phyloP scores from a whole-genome alignment of 2,888 invertebrate species.

The Yponomeuta plumbellus region DNA sequence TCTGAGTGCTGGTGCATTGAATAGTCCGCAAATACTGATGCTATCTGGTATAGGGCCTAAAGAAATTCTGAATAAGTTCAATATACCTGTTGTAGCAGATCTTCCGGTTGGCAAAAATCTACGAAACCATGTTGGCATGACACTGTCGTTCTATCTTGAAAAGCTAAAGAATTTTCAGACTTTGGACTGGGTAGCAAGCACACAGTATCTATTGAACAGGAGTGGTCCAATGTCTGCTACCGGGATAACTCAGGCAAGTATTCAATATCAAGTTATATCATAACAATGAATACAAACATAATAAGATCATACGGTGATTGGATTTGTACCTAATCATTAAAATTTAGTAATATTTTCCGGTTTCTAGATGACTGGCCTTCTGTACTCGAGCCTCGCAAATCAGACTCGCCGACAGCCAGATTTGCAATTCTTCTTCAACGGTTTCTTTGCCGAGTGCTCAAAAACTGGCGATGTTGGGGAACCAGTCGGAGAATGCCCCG shows the following conservation, averaged over 20 bases:
- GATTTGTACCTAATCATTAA: background rate
- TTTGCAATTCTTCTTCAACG: conserved; percentile 80
- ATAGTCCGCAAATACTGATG: conserved; percentile 79
- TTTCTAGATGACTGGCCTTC: conserved; percentile 68
- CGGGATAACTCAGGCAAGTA: conserved; percentile 75
- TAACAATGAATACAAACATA: background rate
- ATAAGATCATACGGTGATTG: background rate
- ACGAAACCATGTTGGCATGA: conserved; percentile 79
- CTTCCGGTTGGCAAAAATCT: conserved; percentile 79
- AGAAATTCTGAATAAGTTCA: conserved; percentile 61
- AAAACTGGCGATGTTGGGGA: conserved; percentile 52
- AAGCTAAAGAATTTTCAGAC: conserved; percentile 61
- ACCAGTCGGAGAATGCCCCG: conserved; percentile 33
- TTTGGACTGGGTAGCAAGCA: conserved; percentile 74
- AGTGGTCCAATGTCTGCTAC: conserved; percentile 79
- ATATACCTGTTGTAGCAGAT: conserved; percentile 74
- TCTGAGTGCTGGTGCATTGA: conserved; percentile 78
- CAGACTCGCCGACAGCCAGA: conserved; percentile 74
- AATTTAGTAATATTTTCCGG: background rate
- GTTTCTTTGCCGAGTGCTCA: conserved; percentile 75
- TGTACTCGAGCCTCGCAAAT: conserved; percentile 77
- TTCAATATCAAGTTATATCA: background rate
- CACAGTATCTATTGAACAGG: conserved; percentile 72
- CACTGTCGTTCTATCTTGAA: conserved; percentile 64
- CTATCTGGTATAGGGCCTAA: conserved; percentile 80